Conservation (phyloP, 2,113 vertebrate species). For the Calonectris borealis region DNA sequence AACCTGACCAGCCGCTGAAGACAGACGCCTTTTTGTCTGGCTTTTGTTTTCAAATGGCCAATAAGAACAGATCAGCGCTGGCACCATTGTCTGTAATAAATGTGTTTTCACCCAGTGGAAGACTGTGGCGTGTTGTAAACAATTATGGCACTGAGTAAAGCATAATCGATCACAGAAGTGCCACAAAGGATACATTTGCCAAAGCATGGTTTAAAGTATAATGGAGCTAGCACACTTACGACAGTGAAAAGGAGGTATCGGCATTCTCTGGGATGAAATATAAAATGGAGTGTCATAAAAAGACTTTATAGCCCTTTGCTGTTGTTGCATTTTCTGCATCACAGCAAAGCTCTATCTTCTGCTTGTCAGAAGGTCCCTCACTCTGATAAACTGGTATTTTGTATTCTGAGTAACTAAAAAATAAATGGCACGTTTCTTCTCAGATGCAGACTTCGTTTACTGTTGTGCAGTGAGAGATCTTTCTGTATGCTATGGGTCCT, state of each 20-base stretch:
- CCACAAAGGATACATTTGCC: not conserved
- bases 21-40: constrained; percentile 60
- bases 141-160: constrained; percentile 37
- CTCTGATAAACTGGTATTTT: not conserved
- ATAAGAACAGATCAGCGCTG: constrained; percentile 51
- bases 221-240: not conserved
- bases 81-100: constrained; percentile 68
- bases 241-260: not conserved
- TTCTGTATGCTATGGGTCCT: not conserved
- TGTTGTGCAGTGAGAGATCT: not conserved
- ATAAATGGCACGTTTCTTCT: not conserved
- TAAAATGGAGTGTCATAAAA: not conserved
- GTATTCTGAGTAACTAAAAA: not conserved
- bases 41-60: constrained; percentile 54
- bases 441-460: not conserved
- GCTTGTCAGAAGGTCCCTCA: not conserved
- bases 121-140: constrained; percentile 31
- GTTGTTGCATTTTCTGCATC: not conserved
- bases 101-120: constrained; percentile 31
- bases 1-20: constrained; percentile 34
- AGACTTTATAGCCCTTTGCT: not conserved
- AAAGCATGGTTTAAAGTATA: not conserved
- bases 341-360: not conserved
- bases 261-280: not conserved
- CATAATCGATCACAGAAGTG: not conserved